Evolutionary conservation across 2,797 vertebrate genomes (phyloP).

Genomic region (Acrossocheilus fasciatus): DNA sequence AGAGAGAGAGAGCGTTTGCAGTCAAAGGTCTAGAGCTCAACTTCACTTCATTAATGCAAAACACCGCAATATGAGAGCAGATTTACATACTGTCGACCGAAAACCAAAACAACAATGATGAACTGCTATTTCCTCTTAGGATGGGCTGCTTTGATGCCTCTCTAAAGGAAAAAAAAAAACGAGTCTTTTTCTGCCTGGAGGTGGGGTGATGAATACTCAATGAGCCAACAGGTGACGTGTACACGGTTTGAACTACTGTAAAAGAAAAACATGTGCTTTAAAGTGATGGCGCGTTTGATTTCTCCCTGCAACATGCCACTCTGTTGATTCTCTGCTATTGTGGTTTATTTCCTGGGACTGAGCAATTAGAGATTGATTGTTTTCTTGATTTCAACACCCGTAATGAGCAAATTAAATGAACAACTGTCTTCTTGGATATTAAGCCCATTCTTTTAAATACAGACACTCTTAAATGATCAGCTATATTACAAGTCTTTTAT

Average conservation of each 20-base stretch:
- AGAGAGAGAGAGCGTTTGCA: conserved; percentile 55
- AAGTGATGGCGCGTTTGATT: conserved; percentile 47
- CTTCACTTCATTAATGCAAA: conserved; percentile 74
- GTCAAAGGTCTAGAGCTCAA: conserved; percentile 70
- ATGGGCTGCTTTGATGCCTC: conserved; percentile 66
- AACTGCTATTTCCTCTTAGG: conserved; percentile 65
- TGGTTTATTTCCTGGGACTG: conserved; percentile 5
- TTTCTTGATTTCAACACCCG: conserved; percentile 29
- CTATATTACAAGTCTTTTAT: conserved; percentile 14
- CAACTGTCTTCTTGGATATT: conserved; percentile 33
- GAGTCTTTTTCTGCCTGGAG: conserved; percentile 20
- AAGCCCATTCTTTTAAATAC: conserved; percentile 34
- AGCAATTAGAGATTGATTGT: conserved; percentile 45
- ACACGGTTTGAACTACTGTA: conserved; percentile 63
- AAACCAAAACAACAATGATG: conserved; percentile 72
- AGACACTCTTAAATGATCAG: conserved; percentile 31
- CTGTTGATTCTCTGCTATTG: conserved; percentile 39
- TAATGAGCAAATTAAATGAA: conserved; percentile 35
- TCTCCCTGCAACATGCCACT: conserved; percentile 8
- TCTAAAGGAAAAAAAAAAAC: conserved; percentile 59
- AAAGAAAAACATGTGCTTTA: conserved; percentile 40
- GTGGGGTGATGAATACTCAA: conserved; percentile 35
- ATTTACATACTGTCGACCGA: conserved; percentile 70
- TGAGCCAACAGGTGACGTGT: conserved; percentile 27
- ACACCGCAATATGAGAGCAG: conserved; percentile 60